These are phyloP conservation scores for Eustalomyia histrio DNA, from an alignment of 2,888 invertebrate genomes.

Conservation along the genomic window DNA sequence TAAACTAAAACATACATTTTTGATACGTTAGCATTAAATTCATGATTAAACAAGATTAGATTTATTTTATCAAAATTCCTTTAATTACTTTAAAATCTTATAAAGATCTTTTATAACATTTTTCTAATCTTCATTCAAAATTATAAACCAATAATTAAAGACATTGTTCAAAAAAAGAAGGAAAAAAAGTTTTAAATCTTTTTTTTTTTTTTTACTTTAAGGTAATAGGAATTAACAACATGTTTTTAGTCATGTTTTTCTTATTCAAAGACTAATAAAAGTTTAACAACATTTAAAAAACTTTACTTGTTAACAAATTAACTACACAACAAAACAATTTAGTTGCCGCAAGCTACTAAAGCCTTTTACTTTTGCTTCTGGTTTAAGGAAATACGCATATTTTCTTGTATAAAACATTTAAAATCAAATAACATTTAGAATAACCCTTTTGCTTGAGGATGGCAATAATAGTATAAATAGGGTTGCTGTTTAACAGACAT, in stretches of 20 bases:
- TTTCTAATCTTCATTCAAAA: conserved; percentile 12
- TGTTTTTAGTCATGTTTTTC: conserved; percentile 32
- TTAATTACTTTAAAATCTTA: too few species aligned
- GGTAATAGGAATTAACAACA: conserved; percentile 38
- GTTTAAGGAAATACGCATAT: conserved; percentile 2
- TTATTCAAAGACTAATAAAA: conserved; percentile 11
- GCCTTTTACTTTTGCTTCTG: not conserved
- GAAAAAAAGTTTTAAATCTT: conserved; percentile 7
- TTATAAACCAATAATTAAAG: conserved; percentile 40
- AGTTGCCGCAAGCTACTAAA: conserved; percentile 54
- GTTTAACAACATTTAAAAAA: conserved; percentile 12
- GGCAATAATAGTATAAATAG: not conserved
- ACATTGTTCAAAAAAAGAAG: not conserved
- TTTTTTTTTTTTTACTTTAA: conserved; percentile 28
- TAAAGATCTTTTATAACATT: too few species aligned
- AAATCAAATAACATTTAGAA: conserved; percentile 20
- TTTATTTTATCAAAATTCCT: too few species aligned
- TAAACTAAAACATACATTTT: too few species aligned
- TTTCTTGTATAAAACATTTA: not conserved
- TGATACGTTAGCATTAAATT: too few species aligned
- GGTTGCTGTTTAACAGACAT: conserved; percentile 37
- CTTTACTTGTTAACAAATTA: conserved; percentile 74
- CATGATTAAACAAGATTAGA: too few species aligned
- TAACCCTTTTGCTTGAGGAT: conserved; percentile 15
- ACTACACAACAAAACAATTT: conserved; percentile 69